phyloP scores from a whole-genome alignment of 2,888 invertebrate species.

The Macrosoma leucophasiata region DNA sequence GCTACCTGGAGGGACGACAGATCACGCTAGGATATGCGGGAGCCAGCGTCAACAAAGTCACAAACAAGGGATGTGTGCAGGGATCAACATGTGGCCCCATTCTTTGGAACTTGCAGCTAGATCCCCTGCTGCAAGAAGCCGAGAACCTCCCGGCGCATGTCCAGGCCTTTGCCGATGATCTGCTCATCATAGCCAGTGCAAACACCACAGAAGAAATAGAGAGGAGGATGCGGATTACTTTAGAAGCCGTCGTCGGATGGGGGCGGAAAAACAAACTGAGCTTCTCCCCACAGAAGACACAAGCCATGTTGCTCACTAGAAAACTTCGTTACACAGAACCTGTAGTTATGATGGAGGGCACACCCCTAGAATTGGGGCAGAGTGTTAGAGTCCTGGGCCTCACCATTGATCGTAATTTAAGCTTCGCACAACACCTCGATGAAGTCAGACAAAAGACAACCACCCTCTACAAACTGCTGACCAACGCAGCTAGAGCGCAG shows the following conservation, averaged over 20 bases:
- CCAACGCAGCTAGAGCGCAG: conserved; percentile 4
- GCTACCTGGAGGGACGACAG: conserved; percentile 13
- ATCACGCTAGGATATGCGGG: conserved; percentile 16
- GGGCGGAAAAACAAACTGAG: conserved; percentile 14
- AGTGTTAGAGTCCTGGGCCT: conserved; percentile 13
- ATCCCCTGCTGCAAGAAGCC: conserved; percentile 10
- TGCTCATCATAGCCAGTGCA: conserved; percentile 11
- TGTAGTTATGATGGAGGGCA: conserved; percentile 9
- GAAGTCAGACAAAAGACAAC: conserved; percentile 3
- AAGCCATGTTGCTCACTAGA: conserved; percentile 13
- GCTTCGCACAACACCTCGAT: conserved; percentile 7
- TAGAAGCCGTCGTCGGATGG: conserved; percentile 12
- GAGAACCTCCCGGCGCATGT: background rate
- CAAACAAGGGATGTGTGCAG: conserved; percentile 21
- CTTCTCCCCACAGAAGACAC: conserved; percentile 20
- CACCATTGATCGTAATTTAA: conserved; percentile 7
- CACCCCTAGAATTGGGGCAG: background rate
- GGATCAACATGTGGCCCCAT: conserved; percentile 20
- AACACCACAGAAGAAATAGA: background rate
- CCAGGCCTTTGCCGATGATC: conserved; percentile 27
- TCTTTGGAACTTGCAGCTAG: conserved; percentile 22
- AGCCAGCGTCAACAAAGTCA: conserved; percentile 2
- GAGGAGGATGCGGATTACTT: background rate
- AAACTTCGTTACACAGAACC: conserved; percentile 16
- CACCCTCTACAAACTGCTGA: conserved; percentile 7